Evolutionary conservation across 2,888 invertebrate genomes (phyloP).

Genomic region (Biston stratarius): DNA sequence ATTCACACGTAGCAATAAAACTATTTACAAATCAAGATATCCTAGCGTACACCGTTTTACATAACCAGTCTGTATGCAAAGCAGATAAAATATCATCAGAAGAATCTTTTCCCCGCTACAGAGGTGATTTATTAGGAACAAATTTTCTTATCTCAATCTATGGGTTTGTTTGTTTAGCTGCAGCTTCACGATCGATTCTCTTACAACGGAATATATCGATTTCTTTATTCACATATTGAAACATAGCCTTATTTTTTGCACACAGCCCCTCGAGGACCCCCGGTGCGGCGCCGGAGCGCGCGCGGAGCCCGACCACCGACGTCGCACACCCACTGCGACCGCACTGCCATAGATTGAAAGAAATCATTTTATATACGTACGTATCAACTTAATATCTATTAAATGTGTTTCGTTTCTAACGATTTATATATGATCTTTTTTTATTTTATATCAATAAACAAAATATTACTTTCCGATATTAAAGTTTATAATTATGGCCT

Average conservation of each 20-base stretch:
- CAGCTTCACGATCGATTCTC: neutral
- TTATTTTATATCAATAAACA: neutral
- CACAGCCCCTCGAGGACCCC: constrained; percentile 49
- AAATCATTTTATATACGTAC: constrained; percentile 35
- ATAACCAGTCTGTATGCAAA: neutral
- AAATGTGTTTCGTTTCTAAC: constrained; percentile 29
- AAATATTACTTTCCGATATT: too few relatives aligned
- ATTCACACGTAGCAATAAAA: too few relatives aligned
- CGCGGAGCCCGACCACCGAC: constrained; percentile 55
- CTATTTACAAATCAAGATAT: too few relatives aligned
- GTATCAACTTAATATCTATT: constrained; percentile 27
- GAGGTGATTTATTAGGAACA: too few relatives aligned
- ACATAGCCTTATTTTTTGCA: constrained; percentile 33
- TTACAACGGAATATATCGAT: neutral
- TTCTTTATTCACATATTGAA: constrained; percentile 10
- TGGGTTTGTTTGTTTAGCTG: constrained; percentile 11
- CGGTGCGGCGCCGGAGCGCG: constrained; percentile 31
- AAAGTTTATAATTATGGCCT: too few relatives aligned
- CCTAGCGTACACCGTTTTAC: neutral
- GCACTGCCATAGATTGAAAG: constrained; percentile 35
- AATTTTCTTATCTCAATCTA: constrained; percentile 5
- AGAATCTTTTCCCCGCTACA: too few relatives aligned
- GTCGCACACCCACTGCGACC: constrained; percentile 54
- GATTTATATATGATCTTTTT: neutral
- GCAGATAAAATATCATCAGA: too few relatives aligned